These are phyloP conservation scores for Dryobotodes eremita DNA, from an alignment of 2,888 invertebrate genomes.

Conservation along the genomic window DNA sequence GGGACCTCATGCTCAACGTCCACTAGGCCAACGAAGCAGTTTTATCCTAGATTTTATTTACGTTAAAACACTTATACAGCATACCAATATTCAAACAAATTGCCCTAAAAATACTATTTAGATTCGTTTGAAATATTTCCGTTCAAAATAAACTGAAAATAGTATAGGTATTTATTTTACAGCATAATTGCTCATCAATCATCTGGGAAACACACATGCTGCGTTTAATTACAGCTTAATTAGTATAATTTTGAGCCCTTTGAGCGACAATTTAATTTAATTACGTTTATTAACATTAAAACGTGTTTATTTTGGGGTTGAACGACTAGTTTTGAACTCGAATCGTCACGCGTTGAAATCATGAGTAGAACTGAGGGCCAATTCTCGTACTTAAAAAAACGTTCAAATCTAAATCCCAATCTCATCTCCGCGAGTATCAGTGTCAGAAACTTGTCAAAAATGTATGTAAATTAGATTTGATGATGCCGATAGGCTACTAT, in stretches of 20 bases:
- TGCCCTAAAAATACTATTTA: not conserved
- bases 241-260: conserved; percentile 15
- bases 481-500: too few relatives aligned
- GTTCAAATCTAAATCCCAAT: too few relatives aligned
- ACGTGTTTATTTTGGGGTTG: not conserved
- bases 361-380: too few relatives aligned
- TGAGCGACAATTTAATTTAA: not conserved
- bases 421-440: too few relatives aligned
- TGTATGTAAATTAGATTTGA: too few relatives aligned
- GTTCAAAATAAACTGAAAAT: not conserved
- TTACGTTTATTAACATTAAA: not conserved
- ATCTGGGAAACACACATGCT: not conserved
- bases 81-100: not conserved
- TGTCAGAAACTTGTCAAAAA: too few relatives aligned
- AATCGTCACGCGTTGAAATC: not conserved
- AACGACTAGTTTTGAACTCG: not conserved
- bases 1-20: not conserved
- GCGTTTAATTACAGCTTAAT: conserved; percentile 20
- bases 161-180: conserved; percentile 4
- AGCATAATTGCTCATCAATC: conserved; percentile 12
- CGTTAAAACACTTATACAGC: not conserved
- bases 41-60: not conserved
- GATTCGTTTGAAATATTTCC: not conserved
- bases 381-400: too few relatives aligned
- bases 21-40: not conserved